Conservation (phyloP, 2,888 invertebrate species). For the Lepas anatifera region DNA sequence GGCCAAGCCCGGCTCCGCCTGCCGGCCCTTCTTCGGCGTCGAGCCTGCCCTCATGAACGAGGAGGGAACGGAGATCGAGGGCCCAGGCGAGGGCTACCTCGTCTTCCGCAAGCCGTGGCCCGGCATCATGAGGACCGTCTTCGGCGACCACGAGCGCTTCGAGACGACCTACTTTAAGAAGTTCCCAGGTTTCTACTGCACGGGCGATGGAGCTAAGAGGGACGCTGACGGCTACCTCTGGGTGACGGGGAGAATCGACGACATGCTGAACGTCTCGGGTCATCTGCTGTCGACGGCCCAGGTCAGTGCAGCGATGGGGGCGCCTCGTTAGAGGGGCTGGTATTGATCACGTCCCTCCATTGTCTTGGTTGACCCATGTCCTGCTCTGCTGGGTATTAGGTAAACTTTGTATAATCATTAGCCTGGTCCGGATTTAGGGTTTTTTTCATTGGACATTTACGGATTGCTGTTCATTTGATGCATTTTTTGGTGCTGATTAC, state of each 20-base stretch:
- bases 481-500: too few species aligned
- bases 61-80: constrained; percentile 68
- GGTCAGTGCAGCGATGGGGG: too few species aligned
- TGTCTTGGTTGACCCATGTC: too few species aligned
- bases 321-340: too few species aligned
- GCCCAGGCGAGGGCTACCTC: constrained; percentile 85
- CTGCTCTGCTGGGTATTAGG: too few species aligned
- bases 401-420: too few species aligned
- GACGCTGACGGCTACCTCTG: constrained; percentile 91
- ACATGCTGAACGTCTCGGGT: constrained; percentile 97
- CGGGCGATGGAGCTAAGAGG: constrained; percentile 86
- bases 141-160: constrained; percentile 73
- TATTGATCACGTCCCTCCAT: too few species aligned
- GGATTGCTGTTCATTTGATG: too few species aligned
- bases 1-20: constrained; percentile 95
- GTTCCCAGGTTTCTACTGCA: constrained; percentile 94
- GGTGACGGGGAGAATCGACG: constrained; percentile 95
- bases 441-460: too few species aligned
- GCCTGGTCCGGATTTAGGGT: too few species aligned
- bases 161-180: constrained; percentile 87
- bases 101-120: constrained; percentile 96
- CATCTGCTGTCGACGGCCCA: constrained; percentile 96
- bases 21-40: constrained; percentile 96
- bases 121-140: constrained; percentile 91
- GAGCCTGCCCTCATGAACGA: constrained; percentile 77